phyloP scores from a whole-genome alignment of 1,140 invertebrate genomes.

The Lordiphosa clarofinis region DNA sequence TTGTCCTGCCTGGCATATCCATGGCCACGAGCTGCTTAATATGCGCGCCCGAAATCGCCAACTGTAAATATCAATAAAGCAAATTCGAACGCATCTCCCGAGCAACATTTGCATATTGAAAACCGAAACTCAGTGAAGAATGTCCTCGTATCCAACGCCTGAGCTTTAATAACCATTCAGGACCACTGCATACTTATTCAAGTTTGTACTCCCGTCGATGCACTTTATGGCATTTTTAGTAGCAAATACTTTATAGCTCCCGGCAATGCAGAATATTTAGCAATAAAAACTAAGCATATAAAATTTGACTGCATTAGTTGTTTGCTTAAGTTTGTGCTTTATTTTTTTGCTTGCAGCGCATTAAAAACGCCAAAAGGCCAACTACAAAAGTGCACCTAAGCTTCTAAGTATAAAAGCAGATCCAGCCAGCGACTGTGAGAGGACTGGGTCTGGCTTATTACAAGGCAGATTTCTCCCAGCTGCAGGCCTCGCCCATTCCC shows the following conservation, averaged over 20 bases:
- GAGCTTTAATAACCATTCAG: no score
- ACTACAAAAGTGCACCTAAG: conserved; percentile 70
- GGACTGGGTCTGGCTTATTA: conserved; percentile 50
- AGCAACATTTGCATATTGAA: no score
- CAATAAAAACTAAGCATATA: conserved; percentile 62
- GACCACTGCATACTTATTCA: no score
- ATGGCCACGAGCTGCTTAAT: conserved; percentile 28
- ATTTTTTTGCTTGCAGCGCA: conserved; percentile 31
- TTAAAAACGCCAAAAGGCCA: conserved; percentile 55
- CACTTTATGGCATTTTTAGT: conserved; percentile 46
- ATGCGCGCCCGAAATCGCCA: conserved; percentile 45
- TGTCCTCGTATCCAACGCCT: no score
- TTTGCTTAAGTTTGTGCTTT: conserved; percentile 23
- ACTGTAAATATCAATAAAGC: conserved; percentile 39
- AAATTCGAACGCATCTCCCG: conserved; percentile 23
- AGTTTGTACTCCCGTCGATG: conserved; percentile 5
- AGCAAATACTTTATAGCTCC: conserved; percentile 43
- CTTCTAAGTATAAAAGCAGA: conserved; percentile 46
- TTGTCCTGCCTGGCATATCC: conserved; percentile 18
- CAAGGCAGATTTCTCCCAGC: conserved; percentile 14
- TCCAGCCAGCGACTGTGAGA: conserved; percentile 33
- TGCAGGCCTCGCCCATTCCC: conserved; percentile 13
- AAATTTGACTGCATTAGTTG: conserved; percentile 57
- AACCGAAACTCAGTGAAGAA: no score
- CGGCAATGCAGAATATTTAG: conserved; percentile 40